Evolutionary conservation across 1,140 invertebrate genomes (phyloP), one percentile per base, ranked within the genome.

Genomic region (Colletes gigas): DNA sequence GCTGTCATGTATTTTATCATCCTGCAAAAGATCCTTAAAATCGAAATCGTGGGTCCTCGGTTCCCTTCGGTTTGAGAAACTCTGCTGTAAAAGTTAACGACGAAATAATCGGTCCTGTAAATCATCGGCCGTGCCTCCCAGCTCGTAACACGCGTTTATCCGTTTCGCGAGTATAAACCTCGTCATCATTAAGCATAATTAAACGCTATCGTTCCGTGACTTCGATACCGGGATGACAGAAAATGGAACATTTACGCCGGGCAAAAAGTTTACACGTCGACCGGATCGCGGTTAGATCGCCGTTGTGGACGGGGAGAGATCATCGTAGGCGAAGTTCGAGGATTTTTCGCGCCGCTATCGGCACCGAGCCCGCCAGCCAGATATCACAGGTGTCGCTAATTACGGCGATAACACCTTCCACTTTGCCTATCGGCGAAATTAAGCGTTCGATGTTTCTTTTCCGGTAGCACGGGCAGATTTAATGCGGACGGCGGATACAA

Each of bases 311-410:
- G 19, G 63, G 41, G 30, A 30, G 30, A 30, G 63, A 81, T 78
- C 47, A 52, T 70, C 68, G 81, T 79, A 59, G 81, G 75, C 68
- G 81, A 70, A 78, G 60, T 19, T 52, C 55, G 17, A 15, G 41
- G 54, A 62, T 67, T 78, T 66, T 57, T 41, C 10, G 1, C 4
- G 12, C 7, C 3, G 17, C 19, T 78, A 73, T 78, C 69, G 30
- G 8, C 14, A 3, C 39, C 19, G 47, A 73, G 21, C 8, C 67
- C 72, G 54, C 30, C 63, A 19, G 47, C 5, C n/a, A 66, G 78
- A 80, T 75, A 80, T 21, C 30, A 80, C 71, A 85, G 81, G 83
- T 85, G 83, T 80, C 71, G 44, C 83, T 85, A 85, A 85, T 85
- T 83, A 78, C 78, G 21, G 60, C 47, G 83, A 85, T 85, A 85